Evolutionary conservation across 2,797 vertebrate genomes (phyloP).

Genomic region (Pseudocheirus occidentalis): DNA sequence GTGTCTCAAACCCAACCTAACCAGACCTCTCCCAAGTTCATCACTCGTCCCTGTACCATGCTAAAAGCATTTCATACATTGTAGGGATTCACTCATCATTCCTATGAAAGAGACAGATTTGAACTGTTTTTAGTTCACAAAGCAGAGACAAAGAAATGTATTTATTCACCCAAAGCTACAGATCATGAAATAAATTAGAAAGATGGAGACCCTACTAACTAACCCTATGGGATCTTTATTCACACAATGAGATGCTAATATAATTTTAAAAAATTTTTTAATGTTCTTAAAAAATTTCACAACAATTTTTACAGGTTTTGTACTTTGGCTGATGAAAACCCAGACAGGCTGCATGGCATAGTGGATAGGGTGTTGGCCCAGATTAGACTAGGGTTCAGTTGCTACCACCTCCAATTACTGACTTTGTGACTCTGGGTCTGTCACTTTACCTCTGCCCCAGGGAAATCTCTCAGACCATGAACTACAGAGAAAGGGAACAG

Average conservation of each 20-base stretch:
- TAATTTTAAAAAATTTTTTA: background rate
- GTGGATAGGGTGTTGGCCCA: background rate
- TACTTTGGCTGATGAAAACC: background rate
- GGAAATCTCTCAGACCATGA: background rate
- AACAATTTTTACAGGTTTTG: background rate
- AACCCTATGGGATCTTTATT: background rate
- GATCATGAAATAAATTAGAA: background rate
- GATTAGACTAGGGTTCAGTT: background rate
- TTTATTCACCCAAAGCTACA: background rate
- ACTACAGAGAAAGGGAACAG: background rate
- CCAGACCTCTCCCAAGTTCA: background rate
- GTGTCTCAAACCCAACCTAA: background rate
- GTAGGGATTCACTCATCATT: background rate
- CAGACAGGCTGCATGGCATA: background rate
- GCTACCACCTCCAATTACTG: background rate
- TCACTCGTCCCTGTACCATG: background rate
- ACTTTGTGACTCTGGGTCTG: background rate
- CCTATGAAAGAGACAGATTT: background rate
- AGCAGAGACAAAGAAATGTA: background rate
- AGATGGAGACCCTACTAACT: background rate
- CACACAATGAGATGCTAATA: background rate
- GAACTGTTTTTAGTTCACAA: background rate
- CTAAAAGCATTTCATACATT: background rate
- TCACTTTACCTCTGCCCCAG: background rate
- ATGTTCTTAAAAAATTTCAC: background rate